Evolutionary conservation across 30 jellyfish, hydroid and myxozoan species (phyloP).

Genomic region (Clytia hemisphaerica): DNA sequence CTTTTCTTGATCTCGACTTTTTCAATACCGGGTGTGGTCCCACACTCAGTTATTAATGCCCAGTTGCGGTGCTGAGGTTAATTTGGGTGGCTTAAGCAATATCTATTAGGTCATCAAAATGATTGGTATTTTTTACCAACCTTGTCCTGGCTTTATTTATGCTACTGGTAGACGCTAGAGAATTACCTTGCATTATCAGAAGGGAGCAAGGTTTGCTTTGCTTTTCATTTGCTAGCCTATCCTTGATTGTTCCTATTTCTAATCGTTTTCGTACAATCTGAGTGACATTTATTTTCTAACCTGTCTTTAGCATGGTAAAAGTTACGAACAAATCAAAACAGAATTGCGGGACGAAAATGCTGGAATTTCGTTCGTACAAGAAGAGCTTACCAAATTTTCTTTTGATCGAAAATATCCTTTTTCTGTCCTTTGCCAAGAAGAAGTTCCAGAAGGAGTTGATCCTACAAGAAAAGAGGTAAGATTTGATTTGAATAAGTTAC

Average conservation of each 20-base stretch:
- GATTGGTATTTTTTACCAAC: no score
- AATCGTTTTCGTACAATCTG: no score
- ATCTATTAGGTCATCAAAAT: no score
- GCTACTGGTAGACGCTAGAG: no score
- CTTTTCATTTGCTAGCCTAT: neutral
- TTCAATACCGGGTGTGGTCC: no score
- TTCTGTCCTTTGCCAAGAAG: constrained; percentile 34
- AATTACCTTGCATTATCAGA: no score
- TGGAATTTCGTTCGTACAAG: constrained; percentile 69
- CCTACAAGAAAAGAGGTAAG: constrained; percentile 88
- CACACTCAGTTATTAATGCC: no score
- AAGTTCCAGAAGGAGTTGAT: constrained; percentile 86
- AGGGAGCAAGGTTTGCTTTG: no score
- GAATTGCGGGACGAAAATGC: constrained; percentile 43
- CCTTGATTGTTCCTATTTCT: neutral
- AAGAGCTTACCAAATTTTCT: constrained; percentile 74
- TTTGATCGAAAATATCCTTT: constrained; percentile 60
- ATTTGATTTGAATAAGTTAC: neutral
- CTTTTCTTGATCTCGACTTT: no score
- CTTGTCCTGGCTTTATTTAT: neutral
- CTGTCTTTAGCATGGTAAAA: constrained; percentile 34
- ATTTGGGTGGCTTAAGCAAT: no score
- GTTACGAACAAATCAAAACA: constrained; percentile 63
- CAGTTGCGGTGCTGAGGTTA: no score
- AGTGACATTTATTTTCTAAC: no score